phyloP scores from a whole-genome alignment of 2,797 vertebrate genomes.

The Falco cherrug region DNA sequence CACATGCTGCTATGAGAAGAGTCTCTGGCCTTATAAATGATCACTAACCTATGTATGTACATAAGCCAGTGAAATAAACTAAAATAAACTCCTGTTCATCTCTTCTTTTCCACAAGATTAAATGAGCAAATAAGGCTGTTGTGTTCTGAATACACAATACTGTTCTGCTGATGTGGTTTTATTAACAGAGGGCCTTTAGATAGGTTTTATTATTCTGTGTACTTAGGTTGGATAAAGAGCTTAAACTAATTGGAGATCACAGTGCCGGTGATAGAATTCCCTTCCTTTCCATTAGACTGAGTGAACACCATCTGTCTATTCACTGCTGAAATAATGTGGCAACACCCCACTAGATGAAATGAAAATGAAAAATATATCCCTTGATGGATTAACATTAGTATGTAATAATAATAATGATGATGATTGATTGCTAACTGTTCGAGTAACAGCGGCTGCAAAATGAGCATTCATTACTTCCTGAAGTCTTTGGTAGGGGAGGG shows the following conservation, averaged over 20 bases:
- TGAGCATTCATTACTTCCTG: not conserved
- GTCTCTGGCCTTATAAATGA: slow-evolving; percentile 67
- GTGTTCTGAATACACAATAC: slow-evolving; percentile 10
- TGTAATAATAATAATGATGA: not conserved
- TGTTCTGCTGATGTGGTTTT: not conserved
- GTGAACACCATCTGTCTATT: slow-evolving; percentile 6
- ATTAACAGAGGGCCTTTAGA: not conserved
- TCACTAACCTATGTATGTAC: not conserved
- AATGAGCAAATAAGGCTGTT: not conserved
- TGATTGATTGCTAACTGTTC: not conserved
- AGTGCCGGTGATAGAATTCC: not conserved
- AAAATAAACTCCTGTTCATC: slow-evolving; percentile 56
- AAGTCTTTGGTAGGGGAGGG: not conserved
- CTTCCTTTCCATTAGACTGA: slow-evolving; percentile 28
- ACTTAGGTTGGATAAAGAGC: not conserved
- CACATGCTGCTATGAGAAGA: slow-evolving; percentile 58
- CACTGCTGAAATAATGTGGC: not conserved
- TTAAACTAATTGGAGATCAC: not conserved
- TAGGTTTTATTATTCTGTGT: not conserved
- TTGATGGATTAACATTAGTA: not conserved
- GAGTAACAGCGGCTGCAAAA: not conserved
- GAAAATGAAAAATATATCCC: slow-evolving; percentile 43
- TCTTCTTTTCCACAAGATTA: slow-evolving; percentile 1
- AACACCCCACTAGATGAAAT: not conserved
- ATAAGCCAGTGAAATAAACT: slow-evolving; percentile 25